A percentile compares a stretch with the other conserved stretches of the same genome.
Conservation (phyloP, 2,888 invertebrate species). For the Physocephala rufipes region DNA sequence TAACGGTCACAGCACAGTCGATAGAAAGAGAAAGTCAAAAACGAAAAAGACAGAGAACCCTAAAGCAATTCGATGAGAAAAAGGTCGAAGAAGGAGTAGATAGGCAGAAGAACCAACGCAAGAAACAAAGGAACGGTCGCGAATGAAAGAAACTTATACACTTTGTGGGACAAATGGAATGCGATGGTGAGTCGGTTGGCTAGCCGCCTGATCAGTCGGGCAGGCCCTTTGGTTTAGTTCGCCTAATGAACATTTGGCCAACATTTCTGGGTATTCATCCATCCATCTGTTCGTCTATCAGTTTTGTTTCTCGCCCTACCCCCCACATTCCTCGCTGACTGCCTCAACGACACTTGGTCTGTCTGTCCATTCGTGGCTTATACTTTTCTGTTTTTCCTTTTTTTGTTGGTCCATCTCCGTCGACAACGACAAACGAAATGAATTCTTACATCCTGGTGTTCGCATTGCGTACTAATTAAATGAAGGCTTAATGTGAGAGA, state of each 20-base stretch:
- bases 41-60: conserved; percentile 12
- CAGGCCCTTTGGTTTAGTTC: background rate
- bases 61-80: conserved; percentile 19
- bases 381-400: too few species aligned
- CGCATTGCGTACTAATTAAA: conserved; percentile 31
- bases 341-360: background rate
- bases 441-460: background rate
- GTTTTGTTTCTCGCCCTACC: background rate
- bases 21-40: conserved; percentile 26
- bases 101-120: conserved; percentile 15
- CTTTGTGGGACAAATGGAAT: background rate
- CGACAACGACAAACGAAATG: conserved; percentile 5
- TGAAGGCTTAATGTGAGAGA: conserved; percentile 25
- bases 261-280: too few species aligned
- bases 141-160: conserved; percentile 8
- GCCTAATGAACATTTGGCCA: too few species aligned
- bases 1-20: background rate
- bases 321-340: too few species aligned
- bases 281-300: background rate
- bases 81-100: background rate
- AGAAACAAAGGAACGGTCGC: conserved; percentile 20
- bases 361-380: background rate
- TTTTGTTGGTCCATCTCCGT: background rate
- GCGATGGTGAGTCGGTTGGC: background rate
- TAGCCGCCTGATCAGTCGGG: background rate